Conservation (phyloP, 2,888 invertebrate species). For the Caenorhabditis virilis region DNA sequence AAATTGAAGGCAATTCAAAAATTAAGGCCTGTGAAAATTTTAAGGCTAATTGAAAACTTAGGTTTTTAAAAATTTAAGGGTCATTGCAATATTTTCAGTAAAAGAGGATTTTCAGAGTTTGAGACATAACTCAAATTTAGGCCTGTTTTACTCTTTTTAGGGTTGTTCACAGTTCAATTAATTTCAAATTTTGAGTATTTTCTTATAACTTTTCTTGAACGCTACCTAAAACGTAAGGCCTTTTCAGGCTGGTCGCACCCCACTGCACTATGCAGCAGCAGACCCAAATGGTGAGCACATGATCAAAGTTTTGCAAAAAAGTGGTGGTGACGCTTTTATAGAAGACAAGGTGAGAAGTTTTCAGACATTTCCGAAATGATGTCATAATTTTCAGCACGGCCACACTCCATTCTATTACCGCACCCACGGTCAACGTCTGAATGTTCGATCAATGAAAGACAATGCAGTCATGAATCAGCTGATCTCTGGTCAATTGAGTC, state of each 20-base stretch:
- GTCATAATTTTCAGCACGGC: constrained; percentile 75
- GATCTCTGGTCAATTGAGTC: constrained; percentile 65
- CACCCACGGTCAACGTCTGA: constrained; percentile 78
- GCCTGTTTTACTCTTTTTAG: no score
- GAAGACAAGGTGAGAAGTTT: constrained; percentile 62
- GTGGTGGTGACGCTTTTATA: constrained; percentile 69
- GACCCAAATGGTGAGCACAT: constrained; percentile 69
- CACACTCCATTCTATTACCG: constrained; percentile 82
- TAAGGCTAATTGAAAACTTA: no score
- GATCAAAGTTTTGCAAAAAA: constrained; percentile 69
- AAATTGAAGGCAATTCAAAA: no score
- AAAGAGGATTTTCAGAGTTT: no score
- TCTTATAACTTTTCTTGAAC: no score
- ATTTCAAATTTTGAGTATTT: no score
- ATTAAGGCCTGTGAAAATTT: no score
- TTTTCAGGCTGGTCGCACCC: constrained; percentile 67
- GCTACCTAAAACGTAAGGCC: no score
- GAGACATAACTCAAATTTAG: no score
- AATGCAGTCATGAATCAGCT: constrained; percentile 65
- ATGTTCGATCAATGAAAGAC: constrained; percentile 70
- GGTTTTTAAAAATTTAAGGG: no score
- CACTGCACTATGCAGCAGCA: constrained; percentile 69
- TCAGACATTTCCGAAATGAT: not conserved
- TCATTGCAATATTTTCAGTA: no score
- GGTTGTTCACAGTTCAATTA: no score